Evolutionary conservation across 2,113 vertebrate genomes (phyloP), one percentile per base, ranked within the genome.

Genomic region (Uropsilus gracilis): DNA sequence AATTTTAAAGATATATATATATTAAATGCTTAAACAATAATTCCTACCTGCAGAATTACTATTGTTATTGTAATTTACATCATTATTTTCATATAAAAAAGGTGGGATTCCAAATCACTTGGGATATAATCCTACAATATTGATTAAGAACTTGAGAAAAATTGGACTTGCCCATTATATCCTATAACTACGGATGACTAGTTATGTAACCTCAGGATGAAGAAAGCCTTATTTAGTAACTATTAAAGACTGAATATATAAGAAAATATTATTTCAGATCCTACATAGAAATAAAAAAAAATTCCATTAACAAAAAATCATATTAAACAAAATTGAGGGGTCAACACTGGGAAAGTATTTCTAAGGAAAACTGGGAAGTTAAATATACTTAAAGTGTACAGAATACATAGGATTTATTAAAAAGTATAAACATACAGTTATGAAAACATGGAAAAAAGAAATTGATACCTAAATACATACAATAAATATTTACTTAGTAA

Each of bases 81-180:
- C 14, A 78, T 55, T 13, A 55, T 34, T 96, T 89, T 92, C 61
- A 75, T 68, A n/a, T 73, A 89, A 80, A 61, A 42, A 80, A 85
- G 16, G 10, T 91, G 32, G 34, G 68, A 80, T 72, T 89, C 89
- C 39, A 73, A 78, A 90, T 80, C 8, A 78, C 71, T 57, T 87
- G 32, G 48, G 24, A 95, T 82, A 57, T 59, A 57, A 61, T 57
- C 8, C 37, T 46, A 37, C 1, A 50, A 64, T 53, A 72, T 34
- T 72, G 48, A 53, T n/a, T 75, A 89, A 75, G 64, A 88, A 85
- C 53, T n/a, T 92, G 57, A 55, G 57, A 94, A 42, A 91, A 96
- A 80, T 63, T 88, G 63, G 57, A n/a, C 42, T 78, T 73, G 39
- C 83, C 5, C 8, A n/a, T 73, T 66, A 53, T n/a, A 66, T 86